Base-by-base conservation (phyloP, 2,113 vertebrate species). In the Capra hircus region DNA sequence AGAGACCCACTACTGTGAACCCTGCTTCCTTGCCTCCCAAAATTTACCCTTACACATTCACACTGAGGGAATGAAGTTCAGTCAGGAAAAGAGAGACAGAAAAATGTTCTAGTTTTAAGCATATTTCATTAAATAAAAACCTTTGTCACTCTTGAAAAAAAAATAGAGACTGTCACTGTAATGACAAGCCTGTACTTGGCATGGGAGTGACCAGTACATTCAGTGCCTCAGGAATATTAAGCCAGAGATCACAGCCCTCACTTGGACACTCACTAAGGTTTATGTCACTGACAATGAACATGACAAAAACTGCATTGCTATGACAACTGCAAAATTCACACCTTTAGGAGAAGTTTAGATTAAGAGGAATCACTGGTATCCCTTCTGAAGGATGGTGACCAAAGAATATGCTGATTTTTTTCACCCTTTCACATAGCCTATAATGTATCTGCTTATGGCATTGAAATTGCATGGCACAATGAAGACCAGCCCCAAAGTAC, bases 161-260 rank as follows among this genome's bases (percentile, higher is more conserved):
- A 64, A 78, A 88, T 1, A 3, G 82, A 98, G 96, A 95, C 94
- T 2, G 0, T 97, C 92, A 94, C 0, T 92, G 53, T 97, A 98
- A 98, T 96, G 97, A 92, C 78, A 93, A 98, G 88, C 30, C 96
- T 92, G 48, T 93, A 67, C 93, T 98, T 94, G 2, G 0, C 92
- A 96, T 97, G 94, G 91, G 78, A 98, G 95, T 98, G 98, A 96
- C 98, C 98, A 98, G 95, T 78, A 97, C 95, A 98, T 97, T 95
- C 97, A 96, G 48, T 2, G 36, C 93, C 98, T 98, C 95, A 7
- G 97, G 92, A 98, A 95, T 28, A 77, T 55, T 86, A 93, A 98
- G 91, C 88, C 85, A 88, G 98, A 87, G 77, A 94, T 97, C 97
- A 64, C 88, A 97, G 98, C 94, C 88, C 94, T 95, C 97, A 97